Percentiles rank a stretch among this genome's conserved stretches.
These are phyloP conservation scores for Caiman crocodilus DNA, from an alignment of 2,797 vertebrate genomes.

Conservation along the genomic window DNA sequence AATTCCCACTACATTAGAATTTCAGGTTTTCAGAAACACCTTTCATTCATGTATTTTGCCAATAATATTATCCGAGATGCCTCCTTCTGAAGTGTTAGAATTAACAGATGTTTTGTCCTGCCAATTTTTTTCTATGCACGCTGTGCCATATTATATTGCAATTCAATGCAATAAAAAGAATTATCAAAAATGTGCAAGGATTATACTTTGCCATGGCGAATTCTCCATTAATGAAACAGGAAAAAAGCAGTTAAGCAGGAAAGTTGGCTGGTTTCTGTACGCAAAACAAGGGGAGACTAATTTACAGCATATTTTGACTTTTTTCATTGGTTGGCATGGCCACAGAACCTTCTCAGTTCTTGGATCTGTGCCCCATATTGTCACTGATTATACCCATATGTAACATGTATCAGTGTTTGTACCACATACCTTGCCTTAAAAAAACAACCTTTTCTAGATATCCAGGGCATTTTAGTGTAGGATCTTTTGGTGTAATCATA, in stretches of 20 bases:
- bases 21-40: not conserved
- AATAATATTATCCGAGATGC: not conserved
- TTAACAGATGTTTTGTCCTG: not conserved
- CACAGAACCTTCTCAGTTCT: slow-evolving; percentile 9
- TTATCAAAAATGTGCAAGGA: slow-evolving; percentile 6
- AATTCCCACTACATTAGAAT: not conserved
- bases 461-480: not conserved
- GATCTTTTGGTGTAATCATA: slow-evolving; percentile 5
- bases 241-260: slow-evolving; percentile 5
- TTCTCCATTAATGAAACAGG: not conserved
- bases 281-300: not conserved
- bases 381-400: not conserved
- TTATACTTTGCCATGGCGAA: not conserved
- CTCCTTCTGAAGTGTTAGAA: not conserved
- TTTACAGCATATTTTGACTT: not conserved
- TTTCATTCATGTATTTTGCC: slow-evolving; percentile 21
- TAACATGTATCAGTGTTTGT: not conserved
- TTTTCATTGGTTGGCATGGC: not conserved
- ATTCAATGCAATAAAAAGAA: not conserved
- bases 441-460: not conserved
- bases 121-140: not conserved
- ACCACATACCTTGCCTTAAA: not conserved
- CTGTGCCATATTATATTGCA: not conserved
- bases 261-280: slow-evolving; percentile 1
- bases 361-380: not conserved